Evolutionary conservation across 2,113 vertebrate genomes (phyloP), one percentile per base, ranked within the genome.

Genomic region (Coreoperca whiteheadi): DNA sequence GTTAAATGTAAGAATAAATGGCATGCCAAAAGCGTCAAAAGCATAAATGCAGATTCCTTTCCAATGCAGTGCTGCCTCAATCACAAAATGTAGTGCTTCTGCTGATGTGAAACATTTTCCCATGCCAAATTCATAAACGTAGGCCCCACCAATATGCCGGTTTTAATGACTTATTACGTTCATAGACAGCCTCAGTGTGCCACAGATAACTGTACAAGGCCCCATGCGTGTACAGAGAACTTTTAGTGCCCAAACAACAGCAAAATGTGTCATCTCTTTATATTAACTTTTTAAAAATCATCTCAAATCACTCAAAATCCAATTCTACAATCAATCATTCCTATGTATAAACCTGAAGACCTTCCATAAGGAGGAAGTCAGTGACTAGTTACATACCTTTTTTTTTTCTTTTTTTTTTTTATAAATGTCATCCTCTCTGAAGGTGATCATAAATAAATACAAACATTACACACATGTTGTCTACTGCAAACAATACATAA

Each of bases 381-480:
- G 64, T 76, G 84, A 85, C 93, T 72, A 71, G 53, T 71, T 79
- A 83, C 56, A 79, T 69, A 34, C 32, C 69, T 83, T 66, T 48
- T 68, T 87, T 87, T 72, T 34, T 79, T 69, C n/a, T 28, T 54
- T 61, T 30, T 18, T 48, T 48, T 18, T 48, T 48, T 4, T 46
- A 4, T 16, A 48, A 69, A 85, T 68, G 69, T 97, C 95, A 95
- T 96, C 94, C 96, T 25, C 93, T 96, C 95, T 96, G 94, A 87
- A 94, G 96, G 96, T 95, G 96, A 98, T 98, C 95, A 99, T 98
- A 98, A 99, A 99, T 99, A 99, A 99, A 99, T 99, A 99, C 96
- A 97, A 94, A 95, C 81, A 94, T 97, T 96, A 97, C 96, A 97
- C 96, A 96, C 97, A 96, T 97, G 97, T 98, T 97, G 97, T 98